These are phyloP conservation scores for Aporophyla lueneburgensis DNA, from an alignment of 2,888 invertebrate genomes.

Conservation along the genomic window DNA sequence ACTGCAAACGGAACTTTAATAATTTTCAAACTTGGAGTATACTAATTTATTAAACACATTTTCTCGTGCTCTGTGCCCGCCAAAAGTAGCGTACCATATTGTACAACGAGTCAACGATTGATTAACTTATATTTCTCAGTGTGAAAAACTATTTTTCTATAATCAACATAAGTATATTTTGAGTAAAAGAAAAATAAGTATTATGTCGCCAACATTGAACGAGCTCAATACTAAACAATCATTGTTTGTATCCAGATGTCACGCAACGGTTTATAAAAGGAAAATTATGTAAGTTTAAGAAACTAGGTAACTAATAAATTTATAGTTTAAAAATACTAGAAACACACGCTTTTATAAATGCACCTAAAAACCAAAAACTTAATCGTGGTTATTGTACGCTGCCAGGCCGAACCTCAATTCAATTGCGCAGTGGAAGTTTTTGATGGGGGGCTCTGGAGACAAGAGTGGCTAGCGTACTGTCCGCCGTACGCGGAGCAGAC, in stretches of 20 bases:
- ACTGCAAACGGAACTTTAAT: background rate
- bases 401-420: no score
- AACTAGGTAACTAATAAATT: constrained; percentile 19
- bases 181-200: background rate
- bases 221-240: background rate
- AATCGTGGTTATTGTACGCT: no score
- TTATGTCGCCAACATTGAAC: background rate
- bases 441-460: no score
- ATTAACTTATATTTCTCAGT: background rate
- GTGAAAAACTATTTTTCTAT: background rate
- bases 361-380: no score
- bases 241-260: background rate
- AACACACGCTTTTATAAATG: no score
- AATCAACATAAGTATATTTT: background rate
- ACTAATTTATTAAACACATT: constrained; percentile 12
- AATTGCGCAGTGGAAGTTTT: no score
- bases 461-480: no score
- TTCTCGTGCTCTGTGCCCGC: background rate
- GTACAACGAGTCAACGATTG: background rate
- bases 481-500: no score
- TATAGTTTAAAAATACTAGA: no score
- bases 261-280: constrained; percentile 9
- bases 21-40: constrained; percentile 2
- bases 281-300: constrained; percentile 26
- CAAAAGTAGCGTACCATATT: constrained; percentile 7